Percentiles rank a stretch among this genome's conserved stretches.
phyloP scores from a whole-genome alignment of 2,888 invertebrate genomes.

The Tipula confusa region DNA sequence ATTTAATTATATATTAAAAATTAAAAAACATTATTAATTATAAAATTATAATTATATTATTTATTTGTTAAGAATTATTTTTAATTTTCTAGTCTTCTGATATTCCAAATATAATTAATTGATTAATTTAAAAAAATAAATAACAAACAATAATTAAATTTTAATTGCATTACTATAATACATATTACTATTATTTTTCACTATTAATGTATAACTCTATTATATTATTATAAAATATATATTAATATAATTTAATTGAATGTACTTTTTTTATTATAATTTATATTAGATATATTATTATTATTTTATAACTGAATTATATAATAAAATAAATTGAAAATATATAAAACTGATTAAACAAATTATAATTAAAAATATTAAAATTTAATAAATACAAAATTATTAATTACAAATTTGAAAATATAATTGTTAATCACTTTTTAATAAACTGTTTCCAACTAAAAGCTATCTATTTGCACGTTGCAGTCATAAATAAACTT shows the following conservation, averaged over 20 bases:
- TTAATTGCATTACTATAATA: neutral
- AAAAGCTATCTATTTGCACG: too few species aligned
- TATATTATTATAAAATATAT: neutral
- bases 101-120: slow-evolving; percentile 28
- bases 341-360: neutral
- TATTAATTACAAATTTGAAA: neutral
- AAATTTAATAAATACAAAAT: neutral
- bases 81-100: slow-evolving; percentile 28
- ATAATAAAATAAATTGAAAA: neutral
- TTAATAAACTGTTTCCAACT: too few species aligned
- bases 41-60: neutral
- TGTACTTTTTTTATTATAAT: neutral
- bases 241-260: neutral
- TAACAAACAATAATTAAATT: neutral
- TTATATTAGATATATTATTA: neutral
- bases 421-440: neutral
- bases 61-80: neutral
- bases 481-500: too few species aligned
- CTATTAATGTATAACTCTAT: neutral
- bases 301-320: neutral
- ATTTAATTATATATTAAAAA: neutral
- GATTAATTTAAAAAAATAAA: neutral
- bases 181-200: neutral
- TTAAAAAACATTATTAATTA: neutral
- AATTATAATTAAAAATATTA: neutral